Evolutionary conservation across 2,888 invertebrate genomes (phyloP), one percentile per base, ranked within the genome.

Genomic region (Steromphala cineraria): DNA sequence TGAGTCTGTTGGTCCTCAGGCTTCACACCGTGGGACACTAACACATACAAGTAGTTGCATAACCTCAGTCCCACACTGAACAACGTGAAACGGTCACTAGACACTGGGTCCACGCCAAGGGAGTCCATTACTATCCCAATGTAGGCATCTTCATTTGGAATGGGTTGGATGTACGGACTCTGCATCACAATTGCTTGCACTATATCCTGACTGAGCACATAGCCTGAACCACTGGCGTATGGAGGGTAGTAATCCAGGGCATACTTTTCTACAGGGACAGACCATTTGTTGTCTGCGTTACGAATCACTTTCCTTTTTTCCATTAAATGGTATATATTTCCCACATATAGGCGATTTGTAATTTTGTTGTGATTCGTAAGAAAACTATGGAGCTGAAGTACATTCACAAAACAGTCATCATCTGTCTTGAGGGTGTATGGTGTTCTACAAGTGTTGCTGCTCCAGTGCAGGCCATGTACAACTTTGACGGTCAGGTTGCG

Each of bases 101-200:
- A 80, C 0, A 86, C 79, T 2, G 92, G 92, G 7, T 83, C 62
- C 10, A 93, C 82, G 1, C 88, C 89, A n/a, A 90, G 75, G 8
- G 82, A 78, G 31, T 90, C 81, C 15, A 91, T 83, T 28, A 93
- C 83, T 10, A 91, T 87, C 0, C 93, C 93, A 2, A 93, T 83
- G 82, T 90, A 93, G 5, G 93, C 93, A 84, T 93, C 93, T 83
- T 93, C 93, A 79, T 91, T 92, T 4, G 92, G 89, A 83, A 93
- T 91, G 0, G 90, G 89, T 75, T 75, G 75, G 13, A 90, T 80
- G 78, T 85, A 87, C n/a, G 74, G 67, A 78, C 90, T 88, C 21
- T 85, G 82, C n/a, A 87, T 79, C 10, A 90, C 84, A 24, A 93
- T 78, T 75, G 82, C 83, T 17, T 82, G 40, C 5, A 92, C 86